Percentiles rank a stretch among this genome's conserved stretches.
Evolutionary conservation across 2,888 invertebrate genomes (phyloP).

Genomic region (Acanthococcus lagerstroemiae): DNA sequence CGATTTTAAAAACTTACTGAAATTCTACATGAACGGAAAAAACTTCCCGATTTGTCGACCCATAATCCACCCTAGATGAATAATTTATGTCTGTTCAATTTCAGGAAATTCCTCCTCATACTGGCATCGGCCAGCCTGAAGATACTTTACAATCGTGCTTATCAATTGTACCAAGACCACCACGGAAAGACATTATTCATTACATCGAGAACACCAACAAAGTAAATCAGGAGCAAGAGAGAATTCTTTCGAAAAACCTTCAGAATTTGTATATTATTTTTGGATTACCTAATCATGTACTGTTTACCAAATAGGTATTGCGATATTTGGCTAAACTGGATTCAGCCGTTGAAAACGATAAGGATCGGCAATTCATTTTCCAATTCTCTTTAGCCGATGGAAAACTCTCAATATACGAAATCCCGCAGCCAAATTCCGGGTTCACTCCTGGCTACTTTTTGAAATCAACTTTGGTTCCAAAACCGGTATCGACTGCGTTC

Average conservation of each 20-base stretch:
- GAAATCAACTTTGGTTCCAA: conserved; percentile 53
- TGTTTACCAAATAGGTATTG: conserved; percentile 51
- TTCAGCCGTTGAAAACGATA: conserved; percentile 66
- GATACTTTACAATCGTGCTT: conserved; percentile 65
- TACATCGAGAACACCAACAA: conserved; percentile 63
- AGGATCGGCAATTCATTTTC: conserved; percentile 61
- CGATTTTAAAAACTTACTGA: too few species aligned
- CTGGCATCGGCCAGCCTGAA: conserved; percentile 62
- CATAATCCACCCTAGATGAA: too few species aligned
- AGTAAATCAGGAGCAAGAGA: too few species aligned
- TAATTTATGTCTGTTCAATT: conserved; percentile 23
- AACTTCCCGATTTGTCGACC: too few species aligned
- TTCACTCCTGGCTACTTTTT: conserved; percentile 67
- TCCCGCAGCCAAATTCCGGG: conserved; percentile 62
- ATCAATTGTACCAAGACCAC: conserved; percentile 58
- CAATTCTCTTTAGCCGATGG: conserved; percentile 67
- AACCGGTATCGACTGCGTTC: conserved; percentile 59
- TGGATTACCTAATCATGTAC: too few species aligned
- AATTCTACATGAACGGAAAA: too few species aligned
- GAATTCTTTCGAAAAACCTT: too few species aligned
- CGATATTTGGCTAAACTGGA: conserved; percentile 69
- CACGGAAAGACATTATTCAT: conserved; percentile 63
- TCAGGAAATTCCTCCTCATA: conserved; percentile 54
- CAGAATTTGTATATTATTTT: not conserved
- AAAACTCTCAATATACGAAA: conserved; percentile 62